A percentile compares a stretch with the other conserved stretches of the same genome.
phyloP scores from a whole-genome alignment of 1,140 invertebrate genomes.

The Hydropsyche tenuis region DNA sequence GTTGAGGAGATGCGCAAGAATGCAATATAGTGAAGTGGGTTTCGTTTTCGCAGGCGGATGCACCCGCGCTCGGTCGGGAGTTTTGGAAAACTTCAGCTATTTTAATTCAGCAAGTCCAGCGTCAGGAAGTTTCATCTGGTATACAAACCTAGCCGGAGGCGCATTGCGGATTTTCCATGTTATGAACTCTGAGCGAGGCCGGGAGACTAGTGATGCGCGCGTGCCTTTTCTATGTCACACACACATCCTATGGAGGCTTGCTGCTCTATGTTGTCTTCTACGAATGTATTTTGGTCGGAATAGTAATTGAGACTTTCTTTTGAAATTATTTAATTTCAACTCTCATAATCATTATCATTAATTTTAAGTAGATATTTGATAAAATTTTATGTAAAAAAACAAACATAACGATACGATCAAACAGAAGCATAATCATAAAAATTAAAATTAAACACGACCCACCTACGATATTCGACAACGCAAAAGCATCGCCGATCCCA shows the following conservation, averaged over 20 bases:
- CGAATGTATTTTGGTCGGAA: no score
- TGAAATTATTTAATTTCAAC: no score
- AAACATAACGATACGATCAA: no score
- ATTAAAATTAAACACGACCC: no score
- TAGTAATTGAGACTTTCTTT: no score
- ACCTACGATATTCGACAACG: no score
- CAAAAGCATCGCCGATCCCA: no score
- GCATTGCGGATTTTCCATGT: slow-evolving; percentile 49
- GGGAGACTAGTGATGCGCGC: slow-evolving; percentile 5
- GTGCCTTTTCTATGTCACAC: slow-evolving; percentile 38
- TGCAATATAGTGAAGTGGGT: slow-evolving; percentile 9
- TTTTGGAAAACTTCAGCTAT: slow-evolving; percentile 43
- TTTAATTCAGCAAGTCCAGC: slow-evolving; percentile 47
- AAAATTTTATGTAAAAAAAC: no score
- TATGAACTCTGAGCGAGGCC: slow-evolving; percentile 47
- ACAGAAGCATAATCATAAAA: no score
- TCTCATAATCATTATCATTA: no score
- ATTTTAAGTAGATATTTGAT: no score
- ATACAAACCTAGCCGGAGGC: slow-evolving; percentile 13
- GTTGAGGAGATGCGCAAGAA: slow-evolving; percentile 15
- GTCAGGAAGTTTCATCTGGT: slow-evolving; percentile 35
- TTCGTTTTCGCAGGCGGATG: slow-evolving; percentile 27
- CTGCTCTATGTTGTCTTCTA: no score
- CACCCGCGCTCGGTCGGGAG: neutral
- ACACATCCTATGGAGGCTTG: neutral